Evolutionary conservation across 2,113 vertebrate species (phyloP), one percentile per base, ranked within the genome.

Genomic region (Murina feae): DNA sequence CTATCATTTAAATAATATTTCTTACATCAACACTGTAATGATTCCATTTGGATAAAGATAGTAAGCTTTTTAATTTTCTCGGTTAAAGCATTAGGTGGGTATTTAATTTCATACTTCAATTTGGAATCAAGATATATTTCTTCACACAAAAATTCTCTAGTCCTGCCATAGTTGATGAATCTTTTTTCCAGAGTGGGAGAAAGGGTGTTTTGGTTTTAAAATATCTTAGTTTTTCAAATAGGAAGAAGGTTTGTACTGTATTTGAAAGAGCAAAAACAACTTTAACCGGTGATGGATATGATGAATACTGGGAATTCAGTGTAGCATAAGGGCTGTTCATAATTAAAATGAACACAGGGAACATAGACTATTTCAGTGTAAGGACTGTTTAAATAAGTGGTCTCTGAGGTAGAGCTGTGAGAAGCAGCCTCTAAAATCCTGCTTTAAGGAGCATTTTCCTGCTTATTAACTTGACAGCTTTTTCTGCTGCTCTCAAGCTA

Each of bases 401-500:
- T 96, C 93, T 96, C 91, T 91, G 63, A 96, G 89, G 84, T 87
- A 66, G 2, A 42, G 21, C 32, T 82, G 84, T 92, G 76, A 93
- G 37, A 74, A 90, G 66, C 53, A 85, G n/a, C 20, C 7, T 96
- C 86, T 85, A 86, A 96, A 94, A 90, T 94, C 87, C 69, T 95
- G 95, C 94, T 95, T 79, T 95, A 94, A 82, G 72, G 84, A 95
- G 87, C 91, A 93, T 95, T 93, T 95, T 94, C 55, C 65, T 93
- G 90, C 80, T 95, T 96, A 96, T 93, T 97, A 97, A 95, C 87
- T 81, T 96, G 87, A 96, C 88, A 96, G 93, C 44, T 91, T 95
- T 90, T 49, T 89, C 91, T 47, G 44, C 81, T 92, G 11, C 49
- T 93, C 82, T 81, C 32, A 53, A 68, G 80, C 72, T 79, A 91